Conservation (phyloP, 2,888 invertebrate species). For the Hydrotaea diabolus region DNA sequence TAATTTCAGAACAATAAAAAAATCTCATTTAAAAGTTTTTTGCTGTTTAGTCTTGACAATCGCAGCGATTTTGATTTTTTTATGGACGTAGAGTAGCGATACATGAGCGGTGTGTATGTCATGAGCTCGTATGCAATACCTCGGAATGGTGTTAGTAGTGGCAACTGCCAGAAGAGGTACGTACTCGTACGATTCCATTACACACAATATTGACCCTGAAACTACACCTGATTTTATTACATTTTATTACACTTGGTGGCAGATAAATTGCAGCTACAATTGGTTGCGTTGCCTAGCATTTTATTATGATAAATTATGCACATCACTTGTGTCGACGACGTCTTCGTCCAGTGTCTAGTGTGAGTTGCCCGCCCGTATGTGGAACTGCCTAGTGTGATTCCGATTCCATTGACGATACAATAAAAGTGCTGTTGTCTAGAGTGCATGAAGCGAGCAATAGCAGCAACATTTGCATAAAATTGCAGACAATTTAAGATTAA, state of each 20-base stretch:
- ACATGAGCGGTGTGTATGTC: background rate
- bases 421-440: conserved; percentile 49
- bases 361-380: background rate
- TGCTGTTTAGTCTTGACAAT: conserved; percentile 1
- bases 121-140: background rate
- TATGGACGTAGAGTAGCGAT: too few species aligned
- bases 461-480: conserved; percentile 50
- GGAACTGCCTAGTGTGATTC: background rate
- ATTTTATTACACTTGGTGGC: conserved; percentile 21
- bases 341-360: too few species aligned
- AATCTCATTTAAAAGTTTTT: conserved; percentile 19
- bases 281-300: conserved; percentile 35
- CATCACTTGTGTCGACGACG: conserved; percentile 41
- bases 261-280: conserved; percentile 34
- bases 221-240: conserved; percentile 50
- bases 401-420: background rate
- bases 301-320: conserved; percentile 59
- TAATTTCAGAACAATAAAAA: background rate
- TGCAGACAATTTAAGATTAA: conserved; percentile 41
- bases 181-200: conserved; percentile 34
- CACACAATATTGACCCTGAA: conserved; percentile 60
- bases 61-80: too few species aligned
- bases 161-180: conserved; percentile 1
- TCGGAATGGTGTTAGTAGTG: background rate
- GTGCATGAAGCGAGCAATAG: too few species aligned